Evolutionary conservation across 2,797 vertebrate genomes (phyloP).

Genomic region (Malurus leucopterus): DNA sequence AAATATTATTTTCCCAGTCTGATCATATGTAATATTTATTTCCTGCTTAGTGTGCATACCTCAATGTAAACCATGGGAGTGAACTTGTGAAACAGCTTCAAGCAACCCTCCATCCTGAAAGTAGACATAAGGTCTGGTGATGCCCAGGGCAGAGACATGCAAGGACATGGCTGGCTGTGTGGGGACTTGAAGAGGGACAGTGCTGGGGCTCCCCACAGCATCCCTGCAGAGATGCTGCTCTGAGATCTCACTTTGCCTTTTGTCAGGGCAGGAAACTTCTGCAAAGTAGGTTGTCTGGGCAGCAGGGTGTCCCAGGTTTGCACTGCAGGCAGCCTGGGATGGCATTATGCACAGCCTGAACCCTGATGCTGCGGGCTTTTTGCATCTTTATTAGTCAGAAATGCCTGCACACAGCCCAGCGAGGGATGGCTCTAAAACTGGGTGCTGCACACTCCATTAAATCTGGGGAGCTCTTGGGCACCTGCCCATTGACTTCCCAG

Average conservation of each 20-base stretch:
- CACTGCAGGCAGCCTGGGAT: rapidly evolving
- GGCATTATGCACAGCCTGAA: not conserved
- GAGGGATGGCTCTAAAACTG: not conserved
- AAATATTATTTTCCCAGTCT: not conserved
- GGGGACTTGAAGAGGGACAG: not conserved
- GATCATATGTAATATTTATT: not conserved
- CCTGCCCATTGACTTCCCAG: not conserved
- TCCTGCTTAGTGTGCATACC: not conserved
- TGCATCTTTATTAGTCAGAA: rapidly evolving
- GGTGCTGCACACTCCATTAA: not conserved
- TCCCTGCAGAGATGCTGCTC: not conserved
- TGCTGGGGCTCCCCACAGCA: not conserved
- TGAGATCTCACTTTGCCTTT: not conserved
- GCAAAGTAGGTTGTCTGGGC: not conserved
- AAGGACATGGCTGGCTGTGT: not conserved
- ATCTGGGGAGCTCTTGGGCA: not conserved
- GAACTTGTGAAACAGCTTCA: not conserved
- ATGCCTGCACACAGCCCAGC: not conserved
- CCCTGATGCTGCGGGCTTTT: not conserved
- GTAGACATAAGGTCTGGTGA: not conserved
- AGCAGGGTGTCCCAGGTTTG: not conserved
- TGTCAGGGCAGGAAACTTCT: not conserved
- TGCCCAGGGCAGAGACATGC: not conserved
- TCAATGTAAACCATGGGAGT: not conserved
- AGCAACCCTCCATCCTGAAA: not conserved